These are phyloP conservation scores for Pampusana beccarii DNA, from an alignment of 2,113 vertebrate species.

Conservation along the genomic window DNA sequence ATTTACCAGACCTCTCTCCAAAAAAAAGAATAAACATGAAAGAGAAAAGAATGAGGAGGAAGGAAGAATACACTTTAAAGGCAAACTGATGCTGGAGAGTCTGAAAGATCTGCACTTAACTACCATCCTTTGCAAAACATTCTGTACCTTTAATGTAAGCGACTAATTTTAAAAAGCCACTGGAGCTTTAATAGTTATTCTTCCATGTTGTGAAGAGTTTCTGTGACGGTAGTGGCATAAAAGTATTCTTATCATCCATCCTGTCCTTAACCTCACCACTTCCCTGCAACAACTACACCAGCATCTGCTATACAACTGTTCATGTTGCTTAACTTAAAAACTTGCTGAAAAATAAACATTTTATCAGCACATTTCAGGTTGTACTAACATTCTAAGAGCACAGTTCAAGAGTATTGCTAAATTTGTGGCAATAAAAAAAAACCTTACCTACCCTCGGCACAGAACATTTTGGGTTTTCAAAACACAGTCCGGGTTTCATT, in stretches of 20 bases:
- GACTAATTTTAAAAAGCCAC: neutral
- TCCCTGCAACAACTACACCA: neutral
- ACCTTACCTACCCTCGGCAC: neutral
- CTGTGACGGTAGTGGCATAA: neutral
- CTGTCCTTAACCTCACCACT: neutral
- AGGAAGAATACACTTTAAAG: neutral
- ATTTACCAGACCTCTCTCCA: neutral
- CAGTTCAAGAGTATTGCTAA: neutral
- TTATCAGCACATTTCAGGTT: neutral
- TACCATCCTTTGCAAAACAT: neutral
- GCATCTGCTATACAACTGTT: neutral
- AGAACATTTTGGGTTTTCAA: neutral
- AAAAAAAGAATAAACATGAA: neutral
- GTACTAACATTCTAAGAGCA: neutral
- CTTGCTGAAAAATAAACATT: neutral
- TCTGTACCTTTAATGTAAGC: neutral
- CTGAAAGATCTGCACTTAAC: neutral
- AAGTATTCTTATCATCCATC: neutral
- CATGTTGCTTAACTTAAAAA: neutral
- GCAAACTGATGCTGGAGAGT: neutral
- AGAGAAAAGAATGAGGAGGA: neutral
- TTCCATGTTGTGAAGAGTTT: neutral
- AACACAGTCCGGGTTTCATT: neutral
- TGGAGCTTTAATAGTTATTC: neutral
- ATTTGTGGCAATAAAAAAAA: neutral